Evolutionary conservation across 2,888 invertebrate genomes (phyloP).

Genomic region (Alentia gelatinosa): DNA sequence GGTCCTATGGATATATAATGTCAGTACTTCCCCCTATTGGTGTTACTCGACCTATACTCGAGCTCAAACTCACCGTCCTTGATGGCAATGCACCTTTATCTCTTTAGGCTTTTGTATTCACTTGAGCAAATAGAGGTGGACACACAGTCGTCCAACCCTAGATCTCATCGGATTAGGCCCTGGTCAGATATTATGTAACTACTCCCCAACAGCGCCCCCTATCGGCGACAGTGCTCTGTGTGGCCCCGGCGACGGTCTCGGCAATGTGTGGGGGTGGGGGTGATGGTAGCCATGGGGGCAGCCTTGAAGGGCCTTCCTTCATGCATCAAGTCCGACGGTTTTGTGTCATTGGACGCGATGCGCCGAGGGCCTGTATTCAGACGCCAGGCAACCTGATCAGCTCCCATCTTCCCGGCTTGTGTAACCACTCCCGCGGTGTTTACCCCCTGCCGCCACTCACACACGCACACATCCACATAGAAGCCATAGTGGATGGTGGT

Average conservation of each 20-base stretch:
- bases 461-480: not conserved
- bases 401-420: not conserved
- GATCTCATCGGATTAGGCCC: not conserved
- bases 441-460: not conserved
- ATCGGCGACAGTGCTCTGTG: not conserved
- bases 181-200: not conserved
- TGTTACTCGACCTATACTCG: too few species aligned
- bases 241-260: too few species aligned
- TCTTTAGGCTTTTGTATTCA: too few species aligned
- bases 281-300: too few species aligned
- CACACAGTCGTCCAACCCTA: not conserved
- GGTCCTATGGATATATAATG: too few species aligned
- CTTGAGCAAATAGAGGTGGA: not conserved
- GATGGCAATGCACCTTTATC: too few species aligned
- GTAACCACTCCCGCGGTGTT: not conserved
- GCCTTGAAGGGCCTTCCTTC: too few species aligned
- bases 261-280: too few species aligned
- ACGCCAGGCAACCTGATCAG: not conserved
- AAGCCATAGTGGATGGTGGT: too few species aligned
- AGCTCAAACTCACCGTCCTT: too few species aligned
- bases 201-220: not conserved
- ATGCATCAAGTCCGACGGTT: not conserved
- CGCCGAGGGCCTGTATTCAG: not conserved
- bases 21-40: too few species aligned
- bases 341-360: not conserved